phyloP scores from a whole-genome alignment of 2,113 vertebrate species.

The Mungos mungo region DNA sequence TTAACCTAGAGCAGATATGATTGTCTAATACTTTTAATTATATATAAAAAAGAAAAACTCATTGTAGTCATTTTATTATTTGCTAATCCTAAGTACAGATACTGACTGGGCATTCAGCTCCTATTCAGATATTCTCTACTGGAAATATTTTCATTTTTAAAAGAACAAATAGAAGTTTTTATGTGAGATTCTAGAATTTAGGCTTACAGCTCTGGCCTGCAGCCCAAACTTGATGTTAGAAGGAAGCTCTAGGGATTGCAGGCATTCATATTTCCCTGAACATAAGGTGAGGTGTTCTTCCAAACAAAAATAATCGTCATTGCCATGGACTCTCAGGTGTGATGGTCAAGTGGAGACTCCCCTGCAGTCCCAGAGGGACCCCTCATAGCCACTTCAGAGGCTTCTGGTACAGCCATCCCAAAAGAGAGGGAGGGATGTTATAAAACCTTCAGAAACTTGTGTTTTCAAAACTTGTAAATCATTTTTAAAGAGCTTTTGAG shows the following conservation, averaged over 20 bases:
- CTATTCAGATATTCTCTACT: background rate
- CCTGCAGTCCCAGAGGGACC: background rate
- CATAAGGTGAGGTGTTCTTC: background rate
- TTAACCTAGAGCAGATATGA: background rate
- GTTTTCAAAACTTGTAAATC: background rate
- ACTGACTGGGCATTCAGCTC: background rate
- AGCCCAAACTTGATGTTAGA: background rate
- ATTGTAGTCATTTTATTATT: background rate
- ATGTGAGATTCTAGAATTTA: background rate
- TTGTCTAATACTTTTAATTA: background rate
- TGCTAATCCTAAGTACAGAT: background rate
- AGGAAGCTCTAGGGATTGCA: background rate
- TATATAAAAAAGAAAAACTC: background rate
- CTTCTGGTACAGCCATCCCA: background rate
- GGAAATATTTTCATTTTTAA: conserved; percentile 35
- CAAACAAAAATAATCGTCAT: background rate
- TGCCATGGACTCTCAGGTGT: background rate
- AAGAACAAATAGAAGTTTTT: conserved; percentile 7
- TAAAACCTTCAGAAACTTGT: background rate
- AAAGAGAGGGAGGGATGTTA: background rate
- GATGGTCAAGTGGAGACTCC: background rate
- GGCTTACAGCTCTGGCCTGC: background rate
- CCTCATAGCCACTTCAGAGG: background rate
- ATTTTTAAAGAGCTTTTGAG: background rate
- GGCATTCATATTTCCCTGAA: background rate